Conservation (phyloP, 1,140 invertebrate genomes). For the Metaphire vulgaris region DNA sequence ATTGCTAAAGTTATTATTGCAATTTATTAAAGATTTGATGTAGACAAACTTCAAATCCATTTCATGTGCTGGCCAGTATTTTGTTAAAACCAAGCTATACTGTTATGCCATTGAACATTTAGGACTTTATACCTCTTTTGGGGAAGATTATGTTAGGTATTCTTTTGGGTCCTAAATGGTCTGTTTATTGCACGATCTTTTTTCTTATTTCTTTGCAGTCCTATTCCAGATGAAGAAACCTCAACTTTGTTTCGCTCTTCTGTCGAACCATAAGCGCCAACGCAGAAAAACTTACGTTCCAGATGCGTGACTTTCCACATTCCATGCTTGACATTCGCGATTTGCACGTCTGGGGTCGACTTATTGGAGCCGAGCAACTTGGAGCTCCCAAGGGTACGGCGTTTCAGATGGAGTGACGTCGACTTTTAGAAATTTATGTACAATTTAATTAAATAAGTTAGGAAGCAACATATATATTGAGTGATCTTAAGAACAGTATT, state of each 20-base stretch:
- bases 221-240: conserved; percentile 73
- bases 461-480: neutral
- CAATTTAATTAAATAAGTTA: neutral
- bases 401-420: neutral
- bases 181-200: too few species aligned
- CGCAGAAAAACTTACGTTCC: conserved; percentile 75
- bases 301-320: conserved; percentile 91
- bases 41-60: too few species aligned
- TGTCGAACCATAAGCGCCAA: conserved; percentile 74
- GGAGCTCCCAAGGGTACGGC: conserved; percentile 66
- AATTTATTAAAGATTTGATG: too few species aligned
- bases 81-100: too few species aligned
- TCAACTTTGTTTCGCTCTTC: conserved; percentile 89
- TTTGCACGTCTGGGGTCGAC: conserved; percentile 76
- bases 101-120: too few species aligned
- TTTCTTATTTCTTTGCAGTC: conserved; percentile 58
- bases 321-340: conserved; percentile 75
- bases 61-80: too few species aligned
- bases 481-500: neutral
- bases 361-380: conserved; percentile 81
- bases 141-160: too few species aligned
- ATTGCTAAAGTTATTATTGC: too few species aligned
- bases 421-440: neutral
- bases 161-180: too few species aligned
- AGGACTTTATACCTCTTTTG: too few species aligned